Evolutionary conservation across 2,888 invertebrate genomes (phyloP).

Genomic region (Formica aserva): DNA sequence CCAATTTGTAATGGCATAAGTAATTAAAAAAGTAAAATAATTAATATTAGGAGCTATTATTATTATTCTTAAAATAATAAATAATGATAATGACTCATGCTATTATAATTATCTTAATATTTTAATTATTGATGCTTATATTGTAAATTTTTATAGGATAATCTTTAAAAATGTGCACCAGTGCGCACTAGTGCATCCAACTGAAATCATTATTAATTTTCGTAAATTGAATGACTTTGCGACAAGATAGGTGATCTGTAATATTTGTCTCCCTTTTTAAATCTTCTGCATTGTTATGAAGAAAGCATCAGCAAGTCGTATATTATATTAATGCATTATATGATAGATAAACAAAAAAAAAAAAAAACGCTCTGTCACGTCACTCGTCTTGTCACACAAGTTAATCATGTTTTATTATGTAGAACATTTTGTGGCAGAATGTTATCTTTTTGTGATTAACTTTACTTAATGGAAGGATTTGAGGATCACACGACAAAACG

Average conservation of each 20-base stretch:
- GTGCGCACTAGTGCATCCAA: too few relatives aligned
- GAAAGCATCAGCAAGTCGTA: neutral
- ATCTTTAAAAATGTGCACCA: too few relatives aligned
- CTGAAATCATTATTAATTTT: neutral
- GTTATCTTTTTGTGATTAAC: slow-evolving; percentile 13
- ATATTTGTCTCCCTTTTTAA: neutral
- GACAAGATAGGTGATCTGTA: neutral
- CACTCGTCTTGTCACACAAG: neutral
- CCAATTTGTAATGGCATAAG: too few relatives aligned
- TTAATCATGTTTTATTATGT: slow-evolving; percentile 6
- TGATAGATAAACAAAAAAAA: neutral
- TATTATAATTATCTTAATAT: too few relatives aligned
- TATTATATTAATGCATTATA: neutral
- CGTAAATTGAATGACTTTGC: neutral
- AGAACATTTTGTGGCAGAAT: neutral
- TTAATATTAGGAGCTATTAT: too few relatives aligned
- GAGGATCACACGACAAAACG: neutral
- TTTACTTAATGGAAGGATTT: slow-evolving; percentile 12
- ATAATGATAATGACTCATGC: too few relatives aligned
- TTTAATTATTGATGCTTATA: too few relatives aligned
- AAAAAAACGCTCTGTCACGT: neutral
- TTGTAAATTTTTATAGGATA: too few relatives aligned
- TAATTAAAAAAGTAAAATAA: too few relatives aligned
- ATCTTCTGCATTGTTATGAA: neutral
- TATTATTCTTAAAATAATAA: too few relatives aligned